A percentile compares a stretch with the other conserved stretches of the same genome.
These are phyloP conservation scores for Setophaga kirtlandii DNA, from an alignment of 2,113 vertebrate genomes.

Conservation along the genomic window DNA sequence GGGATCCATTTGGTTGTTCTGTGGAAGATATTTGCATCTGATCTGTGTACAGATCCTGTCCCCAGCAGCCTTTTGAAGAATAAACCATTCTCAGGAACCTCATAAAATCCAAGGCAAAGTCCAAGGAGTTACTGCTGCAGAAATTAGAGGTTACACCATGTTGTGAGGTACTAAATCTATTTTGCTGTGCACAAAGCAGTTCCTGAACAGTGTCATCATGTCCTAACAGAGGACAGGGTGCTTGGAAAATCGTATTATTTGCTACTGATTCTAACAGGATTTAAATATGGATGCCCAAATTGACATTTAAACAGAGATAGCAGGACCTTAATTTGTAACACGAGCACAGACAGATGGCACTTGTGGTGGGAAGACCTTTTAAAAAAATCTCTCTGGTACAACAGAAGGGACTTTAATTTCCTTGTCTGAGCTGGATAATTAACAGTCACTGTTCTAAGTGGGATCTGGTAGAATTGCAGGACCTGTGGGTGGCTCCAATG, in stretches of 20 bases:
- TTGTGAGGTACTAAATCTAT: background rate
- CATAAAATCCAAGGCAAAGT: background rate
- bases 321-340: slow-evolving; percentile 37
- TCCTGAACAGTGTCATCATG: background rate
- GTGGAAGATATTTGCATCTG: background rate
- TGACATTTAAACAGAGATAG: slow-evolving; percentile 54
- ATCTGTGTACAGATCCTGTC: background rate
- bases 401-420: slow-evolving; percentile 52
- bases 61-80: background rate
- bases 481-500: slow-evolving; percentile 36
- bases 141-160: background rate
- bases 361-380: slow-evolving; percentile 54
- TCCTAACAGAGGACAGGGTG: background rate
- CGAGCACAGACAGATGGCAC: slow-evolving; percentile 44
- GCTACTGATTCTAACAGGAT: background rate
- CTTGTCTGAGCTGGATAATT: slow-evolving; percentile 39
- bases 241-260: background rate
- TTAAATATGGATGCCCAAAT: slow-evolving; percentile 3
- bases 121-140: background rate
- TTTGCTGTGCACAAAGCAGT: background rate
- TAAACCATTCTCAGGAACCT: background rate
- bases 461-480: slow-evolving; percentile 38
- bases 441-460: background rate
- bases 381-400: slow-evolving; percentile 38
- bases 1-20: background rate